Percentiles rank a stretch among this genome's conserved stretches.
phyloP scores from a whole-genome alignment of 2,797 vertebrate species.

The Glossophaga mutica region DNA sequence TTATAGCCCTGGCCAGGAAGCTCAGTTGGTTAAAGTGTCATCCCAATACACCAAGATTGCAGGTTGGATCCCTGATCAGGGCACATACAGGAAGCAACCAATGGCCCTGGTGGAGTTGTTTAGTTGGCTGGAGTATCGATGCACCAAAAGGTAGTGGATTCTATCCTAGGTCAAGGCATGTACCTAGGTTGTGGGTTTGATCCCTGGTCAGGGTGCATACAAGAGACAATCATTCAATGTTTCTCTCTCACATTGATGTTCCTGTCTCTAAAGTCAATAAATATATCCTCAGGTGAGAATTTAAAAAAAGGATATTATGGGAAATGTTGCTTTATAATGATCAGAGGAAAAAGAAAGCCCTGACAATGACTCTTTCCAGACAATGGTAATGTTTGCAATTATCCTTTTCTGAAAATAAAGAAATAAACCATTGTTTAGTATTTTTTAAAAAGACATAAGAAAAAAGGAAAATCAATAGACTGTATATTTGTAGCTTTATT shows the following conservation, averaged over 20 bases:
- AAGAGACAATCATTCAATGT: not conserved
- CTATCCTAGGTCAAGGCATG: not conserved
- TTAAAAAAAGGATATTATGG: not conserved
- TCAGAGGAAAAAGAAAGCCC: not conserved
- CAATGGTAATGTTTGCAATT: not conserved
- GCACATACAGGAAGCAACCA: not conserved
- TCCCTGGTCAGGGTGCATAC: not conserved
- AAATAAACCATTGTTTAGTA: constrained; percentile 30
- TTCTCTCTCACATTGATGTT: not conserved
- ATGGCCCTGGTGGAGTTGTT: not conserved
- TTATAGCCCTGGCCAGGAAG: not conserved
- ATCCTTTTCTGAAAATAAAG: constrained; percentile 41
- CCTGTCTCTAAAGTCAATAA: not conserved
- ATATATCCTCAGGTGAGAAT: not conserved
- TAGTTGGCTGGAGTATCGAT: not conserved
- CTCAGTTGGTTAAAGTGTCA: not conserved
- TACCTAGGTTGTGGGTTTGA: not conserved
- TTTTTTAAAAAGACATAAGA: constrained; percentile 47
- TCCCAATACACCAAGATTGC: not conserved
- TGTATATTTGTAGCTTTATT: not conserved
- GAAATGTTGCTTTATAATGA: not conserved
- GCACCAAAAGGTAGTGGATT: not conserved
- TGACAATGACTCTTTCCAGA: not conserved
- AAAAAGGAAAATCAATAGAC: not conserved
- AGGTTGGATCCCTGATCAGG: not conserved